Conservation (phyloP, 2,797 vertebrate genomes). For the Myotis planiceps region DNA sequence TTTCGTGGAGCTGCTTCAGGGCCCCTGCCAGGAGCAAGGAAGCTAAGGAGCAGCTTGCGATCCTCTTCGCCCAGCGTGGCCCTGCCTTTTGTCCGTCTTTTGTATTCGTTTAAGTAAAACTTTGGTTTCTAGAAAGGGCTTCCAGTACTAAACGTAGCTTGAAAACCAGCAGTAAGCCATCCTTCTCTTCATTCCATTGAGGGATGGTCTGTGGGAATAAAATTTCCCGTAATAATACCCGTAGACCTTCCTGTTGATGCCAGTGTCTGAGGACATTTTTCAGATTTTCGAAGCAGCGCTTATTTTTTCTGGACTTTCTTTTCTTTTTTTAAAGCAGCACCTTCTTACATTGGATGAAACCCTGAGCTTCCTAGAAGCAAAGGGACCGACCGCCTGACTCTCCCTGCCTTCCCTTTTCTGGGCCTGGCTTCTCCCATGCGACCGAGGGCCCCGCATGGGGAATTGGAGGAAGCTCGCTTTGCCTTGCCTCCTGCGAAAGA, state of each 20-base stretch:
- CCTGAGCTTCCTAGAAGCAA: not conserved
- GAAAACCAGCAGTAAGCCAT: not conserved
- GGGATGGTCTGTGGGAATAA: not conserved
- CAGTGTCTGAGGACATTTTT: not conserved
- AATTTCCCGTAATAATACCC: not conserved
- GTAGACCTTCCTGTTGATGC: not conserved
- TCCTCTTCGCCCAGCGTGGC: not conserved
- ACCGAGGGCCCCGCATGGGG: not conserved
- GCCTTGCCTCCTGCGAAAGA: not conserved
- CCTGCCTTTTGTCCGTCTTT: not conserved
- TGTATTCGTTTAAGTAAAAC: not conserved
- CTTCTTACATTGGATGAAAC: not conserved
- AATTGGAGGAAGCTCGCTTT: not conserved
- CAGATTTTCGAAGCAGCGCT: not conserved
- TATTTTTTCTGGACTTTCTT: not conserved
- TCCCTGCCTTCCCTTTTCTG: not conserved
- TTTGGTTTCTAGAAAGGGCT: not conserved
- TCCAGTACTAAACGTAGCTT: not conserved
- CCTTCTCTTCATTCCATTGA: not conserved
- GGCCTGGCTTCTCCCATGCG: not conserved
- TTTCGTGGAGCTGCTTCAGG: not conserved
- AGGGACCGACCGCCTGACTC: not conserved
- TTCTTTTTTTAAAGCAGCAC: not conserved
- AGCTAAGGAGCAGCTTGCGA: not conserved
- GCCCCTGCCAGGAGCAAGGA: not conserved